These are phyloP conservation scores for Andricus grossulariae DNA, from an alignment of 1,140 invertebrate genomes.

Conservation along the genomic window DNA sequence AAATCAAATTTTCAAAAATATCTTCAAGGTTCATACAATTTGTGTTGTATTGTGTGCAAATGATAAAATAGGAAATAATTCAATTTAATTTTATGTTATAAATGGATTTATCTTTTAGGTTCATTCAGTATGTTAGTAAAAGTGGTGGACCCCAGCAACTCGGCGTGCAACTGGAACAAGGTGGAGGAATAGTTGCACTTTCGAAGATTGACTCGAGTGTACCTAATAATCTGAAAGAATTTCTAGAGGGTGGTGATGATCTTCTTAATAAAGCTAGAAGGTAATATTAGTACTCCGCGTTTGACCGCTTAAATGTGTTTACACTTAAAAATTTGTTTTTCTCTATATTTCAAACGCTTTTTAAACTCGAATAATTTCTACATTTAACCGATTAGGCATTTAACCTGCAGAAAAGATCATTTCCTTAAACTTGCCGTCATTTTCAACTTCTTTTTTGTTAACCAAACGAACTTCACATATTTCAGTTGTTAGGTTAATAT, in stretches of 20 bases:
- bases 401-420: too few relatives aligned
- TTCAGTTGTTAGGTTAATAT: too few relatives aligned
- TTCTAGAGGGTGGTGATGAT: constrained; percentile 75
- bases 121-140: constrained; percentile 77
- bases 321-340: too few relatives aligned
- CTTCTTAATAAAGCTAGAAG: constrained; percentile 77
- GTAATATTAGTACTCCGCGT: too few relatives aligned
- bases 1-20: too few relatives aligned
- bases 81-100: not conserved
- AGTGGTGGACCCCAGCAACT: constrained; percentile 76
- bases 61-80: not conserved
- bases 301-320: too few relatives aligned
- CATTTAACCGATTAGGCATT: too few relatives aligned
- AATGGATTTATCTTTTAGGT: constrained; percentile 60
- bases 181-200: constrained; percentile 78
- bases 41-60: not conserved
- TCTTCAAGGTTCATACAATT: not conserved
- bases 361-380: too few relatives aligned
- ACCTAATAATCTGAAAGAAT: constrained; percentile 78
- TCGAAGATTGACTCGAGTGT: constrained; percentile 78
- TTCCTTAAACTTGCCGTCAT: too few relatives aligned
- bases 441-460: too few relatives aligned
- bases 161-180: constrained; percentile 76
- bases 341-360: too few relatives aligned
- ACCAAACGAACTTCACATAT: too few relatives aligned